phyloP scores from a whole-genome alignment of 2,888 invertebrate species.

The Cancer borealis region DNA sequence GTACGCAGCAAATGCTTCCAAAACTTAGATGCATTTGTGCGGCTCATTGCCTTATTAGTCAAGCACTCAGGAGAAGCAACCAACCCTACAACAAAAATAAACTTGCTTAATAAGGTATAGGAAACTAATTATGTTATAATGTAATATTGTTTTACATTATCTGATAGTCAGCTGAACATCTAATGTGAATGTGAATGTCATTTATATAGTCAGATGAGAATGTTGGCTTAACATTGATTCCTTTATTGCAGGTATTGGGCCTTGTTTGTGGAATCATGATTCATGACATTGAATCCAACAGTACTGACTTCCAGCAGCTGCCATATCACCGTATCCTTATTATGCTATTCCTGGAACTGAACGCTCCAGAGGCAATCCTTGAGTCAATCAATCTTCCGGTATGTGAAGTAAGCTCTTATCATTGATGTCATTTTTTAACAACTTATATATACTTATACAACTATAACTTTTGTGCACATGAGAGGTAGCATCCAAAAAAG shows the following conservation, averaged over 20 bases:
- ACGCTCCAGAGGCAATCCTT: slow-evolving; percentile 93
- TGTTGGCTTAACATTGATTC: not conserved
- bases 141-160: not conserved
- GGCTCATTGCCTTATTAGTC: slow-evolving; percentile 95
- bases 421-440: slow-evolving; percentile 37
- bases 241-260: slow-evolving; percentile 83
- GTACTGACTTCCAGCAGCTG: slow-evolving; percentile 95
- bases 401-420: slow-evolving; percentile 73
- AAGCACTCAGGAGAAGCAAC: slow-evolving; percentile 90
- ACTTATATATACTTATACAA: slow-evolving; percentile 15
- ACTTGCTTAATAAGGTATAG: slow-evolving; percentile 93
- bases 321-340: slow-evolving; percentile 98
- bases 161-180: not conserved
- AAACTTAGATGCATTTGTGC: slow-evolving; percentile 96
- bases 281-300: slow-evolving; percentile 96
- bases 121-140: not conserved
- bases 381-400: slow-evolving; percentile 96
- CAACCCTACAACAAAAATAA: slow-evolving; percentile 97
- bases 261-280: slow-evolving; percentile 97
- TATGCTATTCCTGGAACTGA: slow-evolving; percentile 97
- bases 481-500: not conserved
- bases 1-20: slow-evolving; percentile 95
- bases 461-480: not conserved
- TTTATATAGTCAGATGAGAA: not conserved
- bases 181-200: not conserved